phyloP scores from a whole-genome alignment of 2,113 vertebrate species.

The Saccopteryx leptura region DNA sequence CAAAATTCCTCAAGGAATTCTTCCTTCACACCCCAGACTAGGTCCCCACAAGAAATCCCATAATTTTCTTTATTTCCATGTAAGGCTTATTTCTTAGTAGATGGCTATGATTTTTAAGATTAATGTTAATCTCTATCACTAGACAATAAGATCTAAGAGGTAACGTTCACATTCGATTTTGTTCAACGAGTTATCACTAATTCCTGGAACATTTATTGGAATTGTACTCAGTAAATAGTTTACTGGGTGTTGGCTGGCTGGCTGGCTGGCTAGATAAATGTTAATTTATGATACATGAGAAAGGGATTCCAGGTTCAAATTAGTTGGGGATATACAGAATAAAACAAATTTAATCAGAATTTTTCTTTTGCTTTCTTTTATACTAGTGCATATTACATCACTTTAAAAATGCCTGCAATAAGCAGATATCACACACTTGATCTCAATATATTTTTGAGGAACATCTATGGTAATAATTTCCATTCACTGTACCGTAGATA shows the following conservation, averaged over 20 bases:
- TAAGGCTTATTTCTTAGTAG: background rate
- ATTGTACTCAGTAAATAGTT: background rate
- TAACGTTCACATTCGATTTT: background rate
- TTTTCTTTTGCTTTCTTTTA: background rate
- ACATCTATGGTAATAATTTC: background rate
- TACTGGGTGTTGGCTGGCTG: background rate
- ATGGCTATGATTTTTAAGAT: background rate
- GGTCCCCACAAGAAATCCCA: background rate
- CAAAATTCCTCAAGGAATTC: background rate
- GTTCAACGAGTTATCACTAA: background rate
- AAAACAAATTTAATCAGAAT: conserved; percentile 13
- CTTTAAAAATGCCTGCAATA: background rate
- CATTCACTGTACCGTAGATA: background rate
- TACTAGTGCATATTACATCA: background rate
- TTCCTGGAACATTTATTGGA: background rate
- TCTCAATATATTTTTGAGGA: conserved; percentile 13
- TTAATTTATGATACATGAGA: conserved; percentile 24
- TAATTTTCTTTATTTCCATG: background rate
- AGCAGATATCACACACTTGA: background rate
- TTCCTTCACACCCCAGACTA: background rate
- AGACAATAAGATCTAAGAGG: background rate
- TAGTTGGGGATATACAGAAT: background rate
- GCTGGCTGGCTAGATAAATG: background rate
- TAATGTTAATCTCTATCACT: background rate
- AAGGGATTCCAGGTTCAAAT: conserved; percentile 1